Base-by-base conservation (phyloP, 2,113 vertebrate genomes). In the Trogon melanurus region DNA sequence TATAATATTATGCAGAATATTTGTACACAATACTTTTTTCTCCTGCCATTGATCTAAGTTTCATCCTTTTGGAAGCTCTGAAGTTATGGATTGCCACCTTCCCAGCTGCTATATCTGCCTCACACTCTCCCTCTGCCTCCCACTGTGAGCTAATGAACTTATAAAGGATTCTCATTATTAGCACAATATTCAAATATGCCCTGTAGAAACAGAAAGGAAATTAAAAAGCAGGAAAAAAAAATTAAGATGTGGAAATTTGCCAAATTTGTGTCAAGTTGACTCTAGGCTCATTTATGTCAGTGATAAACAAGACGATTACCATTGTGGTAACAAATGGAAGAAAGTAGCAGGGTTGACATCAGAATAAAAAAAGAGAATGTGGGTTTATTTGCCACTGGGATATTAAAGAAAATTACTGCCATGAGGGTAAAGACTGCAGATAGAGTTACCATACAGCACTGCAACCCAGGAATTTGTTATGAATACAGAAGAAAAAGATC, bases 241-340 rank as follows among this genome's bases (percentile, higher is more conserved):
- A 67, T 50, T 50, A 74, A 92, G 95, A 72, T 17, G 60, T 47
- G 66, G 72, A 85, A 85, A 90, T 57, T 18, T 74, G 34, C 47
- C 65, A 48, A 73, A 74, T 82, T 36, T 71, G 47, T 62, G 65
- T 83, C 65, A 95, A 69, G 66, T 73, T 93, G 53, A 91, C 69
- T 95, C 27, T 75, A 91, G 75, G 83, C 38, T 94, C n/a, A 38
- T 79, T 65, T 89, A 25, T 58, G 58, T 57, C 72, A 83, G 53
- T 79, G 51, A 91, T 65, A 94, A 96, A 95, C 45, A 82, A 7
- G 20, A 79, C 38, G 76, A 92, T 96, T 94, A 76, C 34, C 50
- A 85, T 23, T 78, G 38, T 38, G 65, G 75, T 75, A 53, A 79
- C 20, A 80, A 93, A 83, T 20, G 11, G 18, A 88, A 87, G 9